Evolutionary conservation across 2,888 invertebrate species (phyloP), one percentile per base, ranked within the genome.

Genomic region (Tetheella fluctuosa): DNA sequence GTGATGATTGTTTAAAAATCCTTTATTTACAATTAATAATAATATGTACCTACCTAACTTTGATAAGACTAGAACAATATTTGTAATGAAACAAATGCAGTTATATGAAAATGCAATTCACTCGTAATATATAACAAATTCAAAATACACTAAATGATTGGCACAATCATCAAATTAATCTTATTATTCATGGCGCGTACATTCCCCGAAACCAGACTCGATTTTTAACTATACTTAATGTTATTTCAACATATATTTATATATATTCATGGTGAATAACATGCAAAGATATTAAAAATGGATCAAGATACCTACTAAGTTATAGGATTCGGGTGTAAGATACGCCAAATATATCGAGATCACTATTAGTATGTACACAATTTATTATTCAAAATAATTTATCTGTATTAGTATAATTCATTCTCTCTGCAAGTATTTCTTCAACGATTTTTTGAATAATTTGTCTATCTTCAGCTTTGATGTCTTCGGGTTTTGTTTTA

Each of bases 361-460:
- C 39, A 53, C 28, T 20, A 54, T 37, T n/a, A n/a, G 37, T 23
- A 54, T 39, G 17, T 37, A n/a, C 25, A 59, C 52, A 52, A 56
- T 61, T 52, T 57, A 23, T 17, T n/a, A 23, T 59, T 39, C 37
- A 60, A 56, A 54, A 20, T 55, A 13, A 79, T 62, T 61, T 76
- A 57, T 83, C 80, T 59, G 76, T 62, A 60, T 81, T 86, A 57
- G 86, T 81, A 70, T 85, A 88, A 76, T 90, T 89, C 69, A 89
- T 85, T 81, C 83, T 89, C 73, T 93, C 93, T 12, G 84, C 74
- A 57, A 93, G 78, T 59, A 93, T 85, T 76, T 93, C 92, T 71
- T 93, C 93, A 3, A 93, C 93, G 56, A 93, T 93, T 74, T 86
- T 91, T 76, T 93, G 90, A 64, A 91, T 92, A 59, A 89, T 80